Conservation (phyloP, 1,140 invertebrate species). For the Atta texana region DNA sequence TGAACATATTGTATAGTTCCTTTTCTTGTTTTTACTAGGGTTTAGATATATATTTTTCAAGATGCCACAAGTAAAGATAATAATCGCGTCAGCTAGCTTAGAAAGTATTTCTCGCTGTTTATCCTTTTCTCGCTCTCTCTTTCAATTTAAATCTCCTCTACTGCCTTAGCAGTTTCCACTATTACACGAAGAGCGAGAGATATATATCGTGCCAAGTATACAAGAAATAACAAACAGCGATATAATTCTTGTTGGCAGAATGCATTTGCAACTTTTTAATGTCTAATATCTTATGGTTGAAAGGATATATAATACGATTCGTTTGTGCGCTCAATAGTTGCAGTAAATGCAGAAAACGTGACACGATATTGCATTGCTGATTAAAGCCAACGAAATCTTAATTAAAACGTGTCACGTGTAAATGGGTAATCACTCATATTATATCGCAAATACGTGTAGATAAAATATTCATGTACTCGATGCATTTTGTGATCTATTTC, state of each 20-base stretch:
- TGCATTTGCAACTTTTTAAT: slow-evolving; percentile 52
- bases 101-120: slow-evolving; percentile 49
- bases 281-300: slow-evolving; percentile 38
- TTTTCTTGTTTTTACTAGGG: background rate
- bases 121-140: slow-evolving; percentile 46
- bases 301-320: slow-evolving; percentile 29
- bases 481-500: slow-evolving; percentile 37
- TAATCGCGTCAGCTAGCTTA: slow-evolving; percentile 51
- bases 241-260: slow-evolving; percentile 51
- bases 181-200: slow-evolving; percentile 41
- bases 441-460: slow-evolving; percentile 24
- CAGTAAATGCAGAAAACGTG: background rate
- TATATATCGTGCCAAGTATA: slow-evolving; percentile 30
- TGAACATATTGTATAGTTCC: background rate
- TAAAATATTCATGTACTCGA: slow-evolving; percentile 39
- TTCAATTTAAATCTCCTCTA: slow-evolving; percentile 53
- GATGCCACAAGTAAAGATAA: slow-evolving; percentile 41
- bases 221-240: slow-evolving; percentile 56
- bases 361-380: slow-evolving; percentile 2
- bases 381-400: slow-evolving; percentile 52
- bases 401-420: slow-evolving; percentile 54
- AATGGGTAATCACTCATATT: slow-evolving; percentile 51
- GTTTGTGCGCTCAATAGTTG: slow-evolving; percentile 9
- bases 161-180: background rate
- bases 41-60: slow-evolving; percentile 35